Base-by-base conservation (phyloP, 1,140 invertebrate genomes). In the Solen grandis region DNA sequence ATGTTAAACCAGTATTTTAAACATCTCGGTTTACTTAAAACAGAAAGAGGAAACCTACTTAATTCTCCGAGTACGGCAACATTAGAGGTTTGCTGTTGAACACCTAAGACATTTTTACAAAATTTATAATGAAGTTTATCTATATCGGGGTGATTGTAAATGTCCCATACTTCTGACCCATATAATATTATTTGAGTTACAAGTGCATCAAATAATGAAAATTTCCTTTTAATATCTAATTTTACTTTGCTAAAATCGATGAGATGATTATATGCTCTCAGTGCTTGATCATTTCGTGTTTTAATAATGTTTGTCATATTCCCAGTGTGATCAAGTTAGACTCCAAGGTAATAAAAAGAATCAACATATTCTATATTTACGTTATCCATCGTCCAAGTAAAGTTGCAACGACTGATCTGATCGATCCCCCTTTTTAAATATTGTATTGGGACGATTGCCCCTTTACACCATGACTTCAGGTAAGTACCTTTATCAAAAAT, bases 251-350 rank as follows among this genome's bases (percentile, higher is more conserved):
- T 54, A 50, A 33, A 38, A 52, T 55, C 55, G 10, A 13, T 19
- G 36, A 66, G 29, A 5, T 63, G 22, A 22, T 22, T 60, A 69
- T 55, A 63, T 16, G n/a, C n/a, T n/a, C n/a, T n/a, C n/a, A n/a
- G n/a, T n/a, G n/a, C n/a, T n/a, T n/a, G n/a, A n/a, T n/a, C n/a
- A n/a, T n/a, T n/a, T n/a, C n/a, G n/a, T n/a, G n/a, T n/a, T n/a
- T n/a, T n/a, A n/a, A n/a, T n/a, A n/a, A n/a, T n/a, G n/a, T n/a
- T n/a, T n/a, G n/a, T n/a, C n/a, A n/a, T n/a, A n/a, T n/a, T n/a
- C n/a, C 78, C 78, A 54, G 57, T 80, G n/a, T 65, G 73, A 16
- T 63, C n/a, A n/a, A n/a, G n/a, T n/a, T n/a, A 60, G 2, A 73
- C 36, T 2, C 52, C 78, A 8, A 80, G 22, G 54, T 79, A 69